phyloP scores from a whole-genome alignment of 2,888 invertebrate species.

The Vanessa cardui region DNA sequence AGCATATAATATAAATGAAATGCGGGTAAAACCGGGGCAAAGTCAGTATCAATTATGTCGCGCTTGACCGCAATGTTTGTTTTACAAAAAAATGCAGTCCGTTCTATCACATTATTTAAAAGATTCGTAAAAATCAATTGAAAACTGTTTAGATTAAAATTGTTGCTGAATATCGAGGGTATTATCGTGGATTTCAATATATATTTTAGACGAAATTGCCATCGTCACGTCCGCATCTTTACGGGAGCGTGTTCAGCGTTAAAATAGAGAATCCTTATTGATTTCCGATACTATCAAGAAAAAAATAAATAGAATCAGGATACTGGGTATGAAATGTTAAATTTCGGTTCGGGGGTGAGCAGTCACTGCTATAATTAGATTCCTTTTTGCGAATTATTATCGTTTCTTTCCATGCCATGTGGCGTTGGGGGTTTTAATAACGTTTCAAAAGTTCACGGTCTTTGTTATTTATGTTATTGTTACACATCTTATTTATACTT shows the following conservation, averaged over 20 bases:
- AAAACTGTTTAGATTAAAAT: constrained; percentile 3
- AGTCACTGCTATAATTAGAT: constrained; percentile 26
- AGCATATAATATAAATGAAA: too few species aligned
- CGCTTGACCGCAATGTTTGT: too few species aligned
- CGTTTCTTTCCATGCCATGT: constrained; percentile 12
- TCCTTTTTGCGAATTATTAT: constrained; percentile 15
- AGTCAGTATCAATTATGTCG: too few species aligned
- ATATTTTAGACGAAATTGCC: constrained; percentile 50
- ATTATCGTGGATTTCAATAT: constrained; percentile 36
- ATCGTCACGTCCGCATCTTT: constrained; percentile 61
- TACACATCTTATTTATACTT: too few species aligned
- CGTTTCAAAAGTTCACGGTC: neutral
- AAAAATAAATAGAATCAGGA: constrained; percentile 38
- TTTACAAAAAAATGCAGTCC: too few species aligned
- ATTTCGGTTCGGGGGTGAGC: constrained; percentile 28
- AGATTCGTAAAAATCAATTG: neutral
- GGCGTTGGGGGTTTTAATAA: constrained; percentile 7
- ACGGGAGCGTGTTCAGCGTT: constrained; percentile 38
- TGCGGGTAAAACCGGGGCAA: too few species aligned
- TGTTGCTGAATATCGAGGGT: constrained; percentile 23
- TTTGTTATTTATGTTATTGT: neutral
- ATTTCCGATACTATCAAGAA: constrained; percentile 38
- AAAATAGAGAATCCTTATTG: constrained; percentile 41
- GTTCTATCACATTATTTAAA: neutral
- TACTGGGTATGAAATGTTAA: constrained; percentile 33